These are phyloP conservation scores for Napeogenes inachia DNA, from an alignment of 2,888 invertebrate genomes.

Conservation along the genomic window DNA sequence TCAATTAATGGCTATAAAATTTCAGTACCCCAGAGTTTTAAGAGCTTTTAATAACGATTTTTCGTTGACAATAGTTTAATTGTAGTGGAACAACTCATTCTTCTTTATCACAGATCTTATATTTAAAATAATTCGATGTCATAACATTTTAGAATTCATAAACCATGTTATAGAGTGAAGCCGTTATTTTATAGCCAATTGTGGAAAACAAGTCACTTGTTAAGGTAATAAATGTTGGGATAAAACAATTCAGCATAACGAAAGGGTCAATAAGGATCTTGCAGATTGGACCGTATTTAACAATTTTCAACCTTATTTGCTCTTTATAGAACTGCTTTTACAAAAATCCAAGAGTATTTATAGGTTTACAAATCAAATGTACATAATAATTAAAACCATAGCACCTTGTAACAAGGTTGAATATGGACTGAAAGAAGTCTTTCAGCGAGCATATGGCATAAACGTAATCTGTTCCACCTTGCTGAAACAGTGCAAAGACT, in stretches of 20 bases:
- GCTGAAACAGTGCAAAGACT: conserved; percentile 7
- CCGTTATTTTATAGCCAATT: conserved; percentile 16
- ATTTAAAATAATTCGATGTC: background rate
- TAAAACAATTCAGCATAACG: conserved; percentile 15
- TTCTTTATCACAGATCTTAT: background rate
- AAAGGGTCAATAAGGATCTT: conserved; percentile 15
- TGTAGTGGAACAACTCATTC: background rate
- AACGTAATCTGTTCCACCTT: conserved; percentile 23
- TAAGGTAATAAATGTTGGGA: conserved; percentile 21
- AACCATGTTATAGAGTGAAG: conserved; percentile 3
- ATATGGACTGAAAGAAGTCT: background rate
- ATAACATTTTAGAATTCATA: background rate
- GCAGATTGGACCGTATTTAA: background rate
- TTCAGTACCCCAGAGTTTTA: no score
- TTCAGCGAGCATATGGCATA: conserved; percentile 17
- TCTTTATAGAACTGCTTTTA: background rate
- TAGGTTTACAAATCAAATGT: background rate
- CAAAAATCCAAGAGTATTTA: background rate
- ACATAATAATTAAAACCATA: conserved; percentile 12
- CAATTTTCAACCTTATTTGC: conserved; percentile 15
- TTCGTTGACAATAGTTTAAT: no score
- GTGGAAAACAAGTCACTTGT: conserved; percentile 19
- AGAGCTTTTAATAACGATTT: no score
- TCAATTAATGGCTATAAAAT: no score
- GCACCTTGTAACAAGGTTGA: conserved; percentile 5